These are phyloP conservation scores for Lipophrys pholis DNA, from an alignment of 2,113 vertebrate species.

Conservation along the genomic window DNA sequence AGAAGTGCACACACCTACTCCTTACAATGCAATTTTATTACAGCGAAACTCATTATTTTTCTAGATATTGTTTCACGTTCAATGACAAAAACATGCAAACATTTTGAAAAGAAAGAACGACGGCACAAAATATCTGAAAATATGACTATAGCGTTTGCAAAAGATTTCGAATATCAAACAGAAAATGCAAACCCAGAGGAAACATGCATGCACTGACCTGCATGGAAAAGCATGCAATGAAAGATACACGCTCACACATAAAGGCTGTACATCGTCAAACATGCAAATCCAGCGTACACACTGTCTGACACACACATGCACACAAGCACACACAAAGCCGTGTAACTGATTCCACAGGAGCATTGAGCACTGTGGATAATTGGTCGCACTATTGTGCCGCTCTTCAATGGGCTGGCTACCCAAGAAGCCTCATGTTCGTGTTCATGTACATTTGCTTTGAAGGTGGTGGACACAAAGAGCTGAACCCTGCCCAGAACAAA, in stretches of 20 bases:
- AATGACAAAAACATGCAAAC: not conserved
- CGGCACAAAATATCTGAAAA: too few relatives aligned
- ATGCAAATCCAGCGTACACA: conserved; percentile 49
- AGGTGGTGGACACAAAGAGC: conserved; percentile 84
- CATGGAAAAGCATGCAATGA: conserved; percentile 3
- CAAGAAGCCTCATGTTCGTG: conserved; percentile 87
- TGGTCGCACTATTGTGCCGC: conserved; percentile 81
- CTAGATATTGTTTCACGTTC: not conserved
- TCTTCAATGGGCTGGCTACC: conserved; percentile 85
- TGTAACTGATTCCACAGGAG: conserved; percentile 84
- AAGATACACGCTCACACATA: conserved; percentile 11
- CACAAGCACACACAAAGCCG: conserved; percentile 70
- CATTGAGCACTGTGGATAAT: conserved; percentile 84
- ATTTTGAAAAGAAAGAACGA: too few relatives aligned
- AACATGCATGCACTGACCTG: not conserved
- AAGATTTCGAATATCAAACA: too few relatives aligned
- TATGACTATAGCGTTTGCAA: too few relatives aligned
- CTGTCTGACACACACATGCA: conserved; percentile 18
- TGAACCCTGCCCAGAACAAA: conserved; percentile 80
- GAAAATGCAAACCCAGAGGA: not conserved
- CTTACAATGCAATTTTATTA: not conserved
- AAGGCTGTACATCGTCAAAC: conserved; percentile 44
- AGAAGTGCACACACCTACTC: conserved; percentile 3
- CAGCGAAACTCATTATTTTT: not conserved
- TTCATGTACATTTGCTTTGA: conserved; percentile 86